Conservation (phyloP, 2,888 invertebrate species). For the Erynnis tages region DNA sequence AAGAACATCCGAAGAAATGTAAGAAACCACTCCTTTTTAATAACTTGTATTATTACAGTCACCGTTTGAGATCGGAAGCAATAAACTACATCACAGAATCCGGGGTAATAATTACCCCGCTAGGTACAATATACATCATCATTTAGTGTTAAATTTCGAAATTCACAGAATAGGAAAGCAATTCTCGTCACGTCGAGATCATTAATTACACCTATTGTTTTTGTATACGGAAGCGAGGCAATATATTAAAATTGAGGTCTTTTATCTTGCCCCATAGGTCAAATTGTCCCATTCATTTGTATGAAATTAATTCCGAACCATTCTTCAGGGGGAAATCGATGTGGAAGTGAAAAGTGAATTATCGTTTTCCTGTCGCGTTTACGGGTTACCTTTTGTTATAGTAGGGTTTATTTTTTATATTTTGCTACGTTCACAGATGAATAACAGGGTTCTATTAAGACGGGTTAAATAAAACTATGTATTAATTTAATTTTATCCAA, state of each 20-base stretch:
- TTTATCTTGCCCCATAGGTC: constrained; percentile 2
- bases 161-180: background rate
- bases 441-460: no score
- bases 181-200: background rate
- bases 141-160: no score
- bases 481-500: no score
- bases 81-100: no score
- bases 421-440: no score
- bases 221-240: background rate
- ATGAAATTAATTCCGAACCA: constrained; percentile 6
- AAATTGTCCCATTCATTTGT: constrained; percentile 5
- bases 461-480: no score
- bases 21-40: no score
- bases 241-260: constrained; percentile 7
- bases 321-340: constrained; percentile 5
- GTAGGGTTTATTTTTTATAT: no score
- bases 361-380: background rate
- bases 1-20: no score
- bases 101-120: background rate
- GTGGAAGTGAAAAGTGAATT: constrained; percentile 7
- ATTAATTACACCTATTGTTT: constrained; percentile 2
- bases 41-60: no score
- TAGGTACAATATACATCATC: background rate
- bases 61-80: no score
- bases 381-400: constrained; percentile 3